Base-by-base conservation (phyloP, 2,888 invertebrate species). In the Monopis laevigella region DNA sequence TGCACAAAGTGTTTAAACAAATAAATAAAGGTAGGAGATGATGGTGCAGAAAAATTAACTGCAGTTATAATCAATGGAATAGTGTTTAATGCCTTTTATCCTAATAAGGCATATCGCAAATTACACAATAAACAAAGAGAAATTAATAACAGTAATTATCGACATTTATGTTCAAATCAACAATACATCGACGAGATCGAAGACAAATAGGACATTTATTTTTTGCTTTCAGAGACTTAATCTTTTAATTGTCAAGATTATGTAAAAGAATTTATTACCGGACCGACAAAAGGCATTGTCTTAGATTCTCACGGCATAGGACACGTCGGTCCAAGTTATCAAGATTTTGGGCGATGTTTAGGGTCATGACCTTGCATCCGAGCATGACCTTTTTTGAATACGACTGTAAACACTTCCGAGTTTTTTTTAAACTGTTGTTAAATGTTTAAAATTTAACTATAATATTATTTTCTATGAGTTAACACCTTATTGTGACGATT, bases 181-280 rank as follows among this genome's bases (percentile, higher is more conserved):
- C n/a, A 29, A 29, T 29, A 3, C 6, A 29, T 29, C 12, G 7
- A 29, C 3, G 7, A 10, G 7, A 29, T 29, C 12, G 14, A 29
- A 14, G 29, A 29, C 12, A 6, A 29, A 12, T 12, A 14, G 14
- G 12, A 14, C 13, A 13, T 29, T 29, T 29, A 29, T 29, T 29
- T 7, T 14, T 13, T 7, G 12, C 14, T 29, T 29, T 10, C 7
- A 10, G 29, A 39, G 12, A 27, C 6, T 27, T 14, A 59, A 62
- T 59, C 54, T 63, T 67, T 72, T 73, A 72, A 74, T 73, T 71
- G 58, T 64, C 53, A 54, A 59, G 65, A 67, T 71, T 66, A 67
- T 62, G 62, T 66, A 64, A 69, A 61, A 55, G 56, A 60, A 62
- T 70, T 69, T 69, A 69, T 61, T 50, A 54, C 54, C 53, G 55